These are phyloP conservation scores for Actenoides lindsayi DNA, from an alignment of 2,113 vertebrate genomes.

Conservation along the genomic window DNA sequence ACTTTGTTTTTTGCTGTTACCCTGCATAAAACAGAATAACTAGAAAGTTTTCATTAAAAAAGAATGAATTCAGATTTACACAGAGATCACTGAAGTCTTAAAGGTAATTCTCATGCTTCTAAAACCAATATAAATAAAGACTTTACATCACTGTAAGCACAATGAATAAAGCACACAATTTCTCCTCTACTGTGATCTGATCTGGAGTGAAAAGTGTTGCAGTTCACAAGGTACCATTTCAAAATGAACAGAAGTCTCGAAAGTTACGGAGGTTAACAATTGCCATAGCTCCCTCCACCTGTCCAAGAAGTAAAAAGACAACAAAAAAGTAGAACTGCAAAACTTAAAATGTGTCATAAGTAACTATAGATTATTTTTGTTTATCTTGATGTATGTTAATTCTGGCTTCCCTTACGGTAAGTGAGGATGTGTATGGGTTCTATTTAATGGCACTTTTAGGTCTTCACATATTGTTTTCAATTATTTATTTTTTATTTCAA, in stretches of 20 bases:
- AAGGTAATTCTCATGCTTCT: not conserved
- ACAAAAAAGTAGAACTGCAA: not conserved
- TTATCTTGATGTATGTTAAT: not conserved
- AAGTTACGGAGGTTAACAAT: not conserved
- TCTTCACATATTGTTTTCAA: not conserved
- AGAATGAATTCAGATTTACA: not conserved
- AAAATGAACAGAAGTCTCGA: not conserved
- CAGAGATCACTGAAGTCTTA: not conserved
- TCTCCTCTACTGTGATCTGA: not conserved
- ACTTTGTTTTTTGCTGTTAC: not conserved
- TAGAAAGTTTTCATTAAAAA: constrained; percentile 10
- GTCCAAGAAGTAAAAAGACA: not conserved
- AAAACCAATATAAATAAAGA: not conserved
- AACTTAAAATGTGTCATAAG: not conserved
- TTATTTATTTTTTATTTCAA: not conserved
- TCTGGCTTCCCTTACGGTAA: not conserved
- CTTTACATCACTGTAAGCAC: not conserved
- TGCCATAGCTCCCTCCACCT: not conserved
- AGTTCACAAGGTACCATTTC: not conserved
- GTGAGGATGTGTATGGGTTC: not conserved
- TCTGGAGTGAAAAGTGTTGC: not conserved
- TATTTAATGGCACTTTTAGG: not conserved
- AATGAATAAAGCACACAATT: not conserved
- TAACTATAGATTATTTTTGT: not conserved
- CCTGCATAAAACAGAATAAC: not conserved